A percentile compares a stretch with the other conserved stretches of the same genome.
These are phyloP conservation scores for Leguminivora glycinivorella DNA, from an alignment of 1,140 invertebrate species.

Conservation along the genomic window DNA sequence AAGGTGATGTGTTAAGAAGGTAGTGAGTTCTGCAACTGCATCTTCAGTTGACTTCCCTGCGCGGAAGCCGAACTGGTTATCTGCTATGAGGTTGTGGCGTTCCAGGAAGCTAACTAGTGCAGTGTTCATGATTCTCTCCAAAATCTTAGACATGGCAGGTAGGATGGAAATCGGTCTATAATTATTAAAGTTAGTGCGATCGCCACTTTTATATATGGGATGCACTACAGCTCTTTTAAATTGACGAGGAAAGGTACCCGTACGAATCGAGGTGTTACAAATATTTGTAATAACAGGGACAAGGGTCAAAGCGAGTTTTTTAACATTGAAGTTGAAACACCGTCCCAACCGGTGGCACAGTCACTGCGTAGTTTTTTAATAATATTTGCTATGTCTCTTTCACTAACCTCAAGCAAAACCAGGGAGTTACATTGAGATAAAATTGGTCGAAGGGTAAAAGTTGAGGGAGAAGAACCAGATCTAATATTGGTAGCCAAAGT, in stretches of 20 bases:
- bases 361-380: no score
- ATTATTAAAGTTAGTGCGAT: neutral
- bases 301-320: no score
- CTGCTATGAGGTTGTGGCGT: neutral
- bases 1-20: no score
- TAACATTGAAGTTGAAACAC: no score
- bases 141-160: neutral
- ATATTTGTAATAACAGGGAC: neutral
- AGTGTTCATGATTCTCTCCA: conserved; percentile 10
- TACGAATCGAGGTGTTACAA: neutral
- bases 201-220: conserved; percentile 18
- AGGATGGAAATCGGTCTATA: conserved; percentile 12
- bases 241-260: neutral
- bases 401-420: no score
- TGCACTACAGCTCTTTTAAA: conserved; percentile 10
- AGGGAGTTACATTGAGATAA: no score
- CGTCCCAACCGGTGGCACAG: no score
- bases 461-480: neutral
- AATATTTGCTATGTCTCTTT: no score
- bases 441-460: no score
- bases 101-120: conserved; percentile 2
- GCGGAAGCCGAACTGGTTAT: conserved; percentile 13
- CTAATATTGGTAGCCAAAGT: conserved; percentile 17
- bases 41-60: conserved; percentile 5
- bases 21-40: no score